Conservation (phyloP, 2,113 vertebrate species). For the Ictidomys tridecemlineatus region DNA sequence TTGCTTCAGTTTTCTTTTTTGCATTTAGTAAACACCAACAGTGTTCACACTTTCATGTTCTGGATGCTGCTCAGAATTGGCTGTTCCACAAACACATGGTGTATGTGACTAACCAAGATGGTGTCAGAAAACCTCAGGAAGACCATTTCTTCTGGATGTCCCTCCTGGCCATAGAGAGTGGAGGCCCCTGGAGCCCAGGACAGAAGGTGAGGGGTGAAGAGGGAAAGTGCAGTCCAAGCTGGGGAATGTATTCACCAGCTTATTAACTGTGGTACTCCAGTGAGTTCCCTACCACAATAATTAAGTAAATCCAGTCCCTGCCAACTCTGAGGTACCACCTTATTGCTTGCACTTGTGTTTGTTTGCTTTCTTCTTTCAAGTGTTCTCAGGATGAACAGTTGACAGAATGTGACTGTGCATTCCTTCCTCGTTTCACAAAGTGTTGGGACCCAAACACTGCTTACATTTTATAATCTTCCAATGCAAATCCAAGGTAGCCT, state of each 20-base stretch:
- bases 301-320: background rate
- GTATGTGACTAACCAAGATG: fast-evolving
- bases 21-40: background rate
- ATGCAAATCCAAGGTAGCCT: background rate
- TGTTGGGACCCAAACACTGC: background rate
- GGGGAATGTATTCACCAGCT: fast-evolving
- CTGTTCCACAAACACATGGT: background rate
- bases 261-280: background rate
- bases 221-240: fast-evolving
- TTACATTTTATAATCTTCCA: background rate
- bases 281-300: background rate
- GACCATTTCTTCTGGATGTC: background rate
- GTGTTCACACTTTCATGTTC: fast-evolving
- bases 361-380: background rate
- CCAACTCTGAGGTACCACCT: background rate
- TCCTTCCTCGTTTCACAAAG: background rate
- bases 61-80: background rate
- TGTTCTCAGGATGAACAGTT: background rate
- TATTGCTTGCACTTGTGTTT: background rate
- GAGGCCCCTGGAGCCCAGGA: fast-evolving
- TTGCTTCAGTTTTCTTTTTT: background rate
- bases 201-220: background rate
- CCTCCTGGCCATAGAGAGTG: background rate
- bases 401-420: background rate
- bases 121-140: background rate